These are phyloP conservation scores for Drosophila nannoptera DNA, from an alignment of 1,140 invertebrate genomes.

Conservation along the genomic window DNA sequence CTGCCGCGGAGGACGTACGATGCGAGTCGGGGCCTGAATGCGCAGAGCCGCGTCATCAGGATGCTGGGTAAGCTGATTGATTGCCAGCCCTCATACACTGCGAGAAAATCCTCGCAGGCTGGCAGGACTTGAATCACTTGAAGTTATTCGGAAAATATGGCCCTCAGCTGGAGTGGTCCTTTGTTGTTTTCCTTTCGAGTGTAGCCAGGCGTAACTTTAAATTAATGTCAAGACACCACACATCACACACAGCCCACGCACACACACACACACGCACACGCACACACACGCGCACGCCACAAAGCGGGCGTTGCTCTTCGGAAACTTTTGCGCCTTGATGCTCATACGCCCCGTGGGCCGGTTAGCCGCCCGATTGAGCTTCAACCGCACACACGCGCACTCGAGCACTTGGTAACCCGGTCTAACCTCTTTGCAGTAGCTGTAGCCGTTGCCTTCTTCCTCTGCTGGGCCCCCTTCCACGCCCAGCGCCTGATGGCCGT, in stretches of 20 bases:
- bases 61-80: conserved; percentile 83
- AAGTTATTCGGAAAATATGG: background rate
- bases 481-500: conserved; percentile 89
- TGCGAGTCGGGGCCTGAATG: conserved; percentile 67
- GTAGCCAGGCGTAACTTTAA: conserved; percentile 56
- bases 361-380: conserved; percentile 19
- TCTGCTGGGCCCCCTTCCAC: conserved; percentile 97
- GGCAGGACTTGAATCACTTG: background rate
- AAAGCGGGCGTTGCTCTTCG: conserved; percentile 10
- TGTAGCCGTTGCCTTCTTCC: conserved; percentile 96
- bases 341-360: conserved; percentile 39
- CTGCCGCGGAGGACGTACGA: conserved; percentile 58
- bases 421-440: conserved; percentile 84
- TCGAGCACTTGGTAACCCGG: conserved; percentile 24
- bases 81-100: conserved; percentile 30
- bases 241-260: conserved; percentile 1
- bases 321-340: conserved; percentile 40
- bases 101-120: background rate
- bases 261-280: background rate
- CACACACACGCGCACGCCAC: conserved; percentile 1
- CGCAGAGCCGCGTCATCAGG: conserved; percentile 83
- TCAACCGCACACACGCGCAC: background rate
- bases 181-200: background rate
- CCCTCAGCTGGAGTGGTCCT: background rate
- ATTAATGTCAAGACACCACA: conserved; percentile 47